Evolutionary conservation across 1,140 invertebrate species (phyloP).

Genomic region (Alviniconcha marisindica): DNA sequence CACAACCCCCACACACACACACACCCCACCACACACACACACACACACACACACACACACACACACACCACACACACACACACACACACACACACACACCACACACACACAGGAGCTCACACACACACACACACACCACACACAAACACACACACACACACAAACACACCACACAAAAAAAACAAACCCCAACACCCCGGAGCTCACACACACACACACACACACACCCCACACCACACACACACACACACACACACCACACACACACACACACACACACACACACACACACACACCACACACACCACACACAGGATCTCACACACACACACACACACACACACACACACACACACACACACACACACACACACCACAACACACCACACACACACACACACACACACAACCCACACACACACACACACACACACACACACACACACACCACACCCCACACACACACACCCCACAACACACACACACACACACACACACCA

Average conservation of each 20-base stretch:
- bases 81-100: constrained; percentile 7
- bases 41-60: constrained; percentile 20
- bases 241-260: neutral
- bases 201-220: constrained; percentile 21
- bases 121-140: neutral
- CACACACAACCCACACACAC: neutral
- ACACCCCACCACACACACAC: neutral
- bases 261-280: neutral
- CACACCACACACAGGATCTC: too few relatives aligned
- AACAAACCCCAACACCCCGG: too few relatives aligned
- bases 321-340: neutral
- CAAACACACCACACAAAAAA: constrained; percentile 10
- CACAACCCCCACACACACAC: neutral
- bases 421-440: neutral
- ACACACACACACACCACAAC: constrained; percentile 7
- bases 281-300: neutral
- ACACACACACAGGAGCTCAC: neutral
- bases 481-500: constrained; percentile 20
- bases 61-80: constrained; percentile 14
- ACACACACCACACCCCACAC: neutral
- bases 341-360: constrained; percentile 16
- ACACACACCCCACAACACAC: neutral
- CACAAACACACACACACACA: neutral
- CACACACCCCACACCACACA: constrained; percentile 3
- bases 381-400: constrained; percentile 15